Conservation (phyloP, 1,140 invertebrate genomes). For the Orchesella cincta region DNA sequence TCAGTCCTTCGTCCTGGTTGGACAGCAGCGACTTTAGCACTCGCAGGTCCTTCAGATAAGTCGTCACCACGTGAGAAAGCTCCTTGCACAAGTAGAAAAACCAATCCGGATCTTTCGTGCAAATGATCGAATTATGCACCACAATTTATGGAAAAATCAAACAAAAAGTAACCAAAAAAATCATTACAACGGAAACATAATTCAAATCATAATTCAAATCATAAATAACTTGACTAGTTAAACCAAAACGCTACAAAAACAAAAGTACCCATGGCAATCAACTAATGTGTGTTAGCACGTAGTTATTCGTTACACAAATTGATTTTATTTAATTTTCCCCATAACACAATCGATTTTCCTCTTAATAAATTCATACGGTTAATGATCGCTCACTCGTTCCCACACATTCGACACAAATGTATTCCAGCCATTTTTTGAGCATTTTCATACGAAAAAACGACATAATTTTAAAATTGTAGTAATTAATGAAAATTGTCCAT, state of each 20-base stretch:
- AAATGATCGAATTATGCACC: neutral
- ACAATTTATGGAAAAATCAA: constrained; percentile 15
- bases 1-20: neutral
- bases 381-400: neutral
- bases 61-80: constrained; percentile 39
- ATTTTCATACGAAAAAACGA: neutral
- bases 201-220: neutral
- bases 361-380: neutral
- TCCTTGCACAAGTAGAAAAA: constrained; percentile 47
- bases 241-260: neutral
- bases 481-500: neutral
- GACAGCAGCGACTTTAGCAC: neutral
- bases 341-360: neutral
- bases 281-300: neutral
- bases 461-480: neutral
- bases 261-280: constrained; percentile 17
- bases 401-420: neutral
- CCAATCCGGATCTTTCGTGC: constrained; percentile 49
- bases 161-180: constrained; percentile 5
- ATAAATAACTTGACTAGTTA: neutral
- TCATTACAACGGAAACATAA: neutral
- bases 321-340: neutral
- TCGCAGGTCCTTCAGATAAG: constrained; percentile 40
- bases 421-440: neutral
- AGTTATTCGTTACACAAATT: neutral